Conservation (phyloP, 2,113 vertebrate genomes). For the Eurypyga helias region DNA sequence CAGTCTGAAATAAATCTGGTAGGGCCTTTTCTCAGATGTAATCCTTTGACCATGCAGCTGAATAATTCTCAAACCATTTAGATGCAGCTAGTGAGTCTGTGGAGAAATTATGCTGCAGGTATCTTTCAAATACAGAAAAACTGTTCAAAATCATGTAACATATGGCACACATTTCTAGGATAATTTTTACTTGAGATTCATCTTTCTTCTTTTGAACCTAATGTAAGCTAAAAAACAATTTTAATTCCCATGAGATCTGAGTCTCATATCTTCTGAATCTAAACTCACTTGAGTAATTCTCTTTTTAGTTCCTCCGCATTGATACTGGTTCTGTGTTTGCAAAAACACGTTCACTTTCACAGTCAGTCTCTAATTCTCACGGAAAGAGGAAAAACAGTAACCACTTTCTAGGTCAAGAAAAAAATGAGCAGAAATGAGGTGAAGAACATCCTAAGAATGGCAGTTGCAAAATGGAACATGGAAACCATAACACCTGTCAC, state of each 20-base stretch:
- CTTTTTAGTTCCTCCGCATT: not conserved
- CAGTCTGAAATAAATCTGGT: not conserved
- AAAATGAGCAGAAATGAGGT: not conserved
- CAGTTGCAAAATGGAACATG: not conserved
- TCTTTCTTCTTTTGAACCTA: not conserved
- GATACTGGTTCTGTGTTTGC: not conserved
- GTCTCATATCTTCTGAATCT: not conserved
- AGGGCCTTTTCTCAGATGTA: not conserved
- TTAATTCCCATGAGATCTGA: not conserved
- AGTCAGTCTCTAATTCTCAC: not conserved
- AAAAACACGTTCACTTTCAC: not conserved
- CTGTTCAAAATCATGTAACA: not conserved
- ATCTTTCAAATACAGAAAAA: constrained; percentile 18
- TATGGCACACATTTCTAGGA: not conserved
- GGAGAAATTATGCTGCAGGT: not conserved
- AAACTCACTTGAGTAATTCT: not conserved
- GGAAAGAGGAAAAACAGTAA: not conserved
- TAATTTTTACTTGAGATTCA: not conserved
- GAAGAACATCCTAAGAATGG: not conserved
- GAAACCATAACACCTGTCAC: not conserved
- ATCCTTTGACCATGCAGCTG: not conserved
- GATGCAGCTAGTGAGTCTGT: not conserved
- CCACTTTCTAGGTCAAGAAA: not conserved
- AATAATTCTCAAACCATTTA: not conserved
- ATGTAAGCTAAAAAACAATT: not conserved